Conservation (phyloP, 1,140 invertebrate genomes). For the Drosophila kanapiae region DNA sequence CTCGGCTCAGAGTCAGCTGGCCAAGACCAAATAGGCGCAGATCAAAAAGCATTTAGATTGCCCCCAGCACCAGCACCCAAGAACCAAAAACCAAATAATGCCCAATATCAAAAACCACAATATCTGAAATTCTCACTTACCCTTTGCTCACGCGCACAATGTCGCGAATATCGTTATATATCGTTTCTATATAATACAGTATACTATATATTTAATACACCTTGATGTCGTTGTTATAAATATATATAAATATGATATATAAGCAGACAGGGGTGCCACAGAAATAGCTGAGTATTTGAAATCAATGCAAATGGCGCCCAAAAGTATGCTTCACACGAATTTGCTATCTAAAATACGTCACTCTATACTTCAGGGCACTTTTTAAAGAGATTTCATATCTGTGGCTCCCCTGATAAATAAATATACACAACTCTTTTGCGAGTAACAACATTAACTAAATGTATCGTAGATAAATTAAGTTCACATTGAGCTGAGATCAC, state of each 20-base stretch:
- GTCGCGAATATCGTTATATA: slow-evolving; percentile 41
- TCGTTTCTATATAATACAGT: slow-evolving; percentile 24
- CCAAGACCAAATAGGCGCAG: slow-evolving; percentile 77
- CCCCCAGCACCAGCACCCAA: slow-evolving; percentile 34
- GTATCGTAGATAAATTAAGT: slow-evolving; percentile 50
- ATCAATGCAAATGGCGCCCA: not conserved
- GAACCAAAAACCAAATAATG: not conserved
- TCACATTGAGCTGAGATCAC: slow-evolving; percentile 45
- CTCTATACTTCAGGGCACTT: not conserved
- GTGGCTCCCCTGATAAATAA: not conserved
- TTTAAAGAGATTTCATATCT: not conserved
- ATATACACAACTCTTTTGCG: not conserved
- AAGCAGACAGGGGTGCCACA: slow-evolving; percentile 21
- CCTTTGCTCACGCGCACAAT: slow-evolving; percentile 40
- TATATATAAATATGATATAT: slow-evolving; percentile 31
- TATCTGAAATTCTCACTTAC: slow-evolving; percentile 6
- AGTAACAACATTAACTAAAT: slow-evolving; percentile 56
- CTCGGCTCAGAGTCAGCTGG: slow-evolving; percentile 88
- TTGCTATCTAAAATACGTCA: not conserved
- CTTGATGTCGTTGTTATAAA: slow-evolving; percentile 55
- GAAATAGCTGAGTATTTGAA: not conserved
- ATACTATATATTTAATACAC: slow-evolving; percentile 46
- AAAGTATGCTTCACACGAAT: not conserved
- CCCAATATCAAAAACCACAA: not conserved
- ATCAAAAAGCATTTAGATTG: slow-evolving; percentile 55